Evolutionary conservation across 2,113 vertebrate genomes (phyloP), one percentile per base, ranked within the genome.

Genomic region (Bucco capensis): DNA sequence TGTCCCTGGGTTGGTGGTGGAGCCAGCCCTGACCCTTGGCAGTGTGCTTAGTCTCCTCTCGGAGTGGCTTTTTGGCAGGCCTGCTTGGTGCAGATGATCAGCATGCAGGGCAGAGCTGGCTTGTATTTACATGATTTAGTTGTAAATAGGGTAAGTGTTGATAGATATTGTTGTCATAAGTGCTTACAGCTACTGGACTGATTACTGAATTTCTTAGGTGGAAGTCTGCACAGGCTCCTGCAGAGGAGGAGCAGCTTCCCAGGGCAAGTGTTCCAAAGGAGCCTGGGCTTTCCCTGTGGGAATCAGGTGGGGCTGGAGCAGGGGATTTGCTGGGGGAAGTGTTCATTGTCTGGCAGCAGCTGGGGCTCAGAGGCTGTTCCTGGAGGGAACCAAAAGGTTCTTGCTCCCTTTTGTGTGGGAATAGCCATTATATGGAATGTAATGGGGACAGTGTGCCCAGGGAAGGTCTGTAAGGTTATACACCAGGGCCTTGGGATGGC

Each of bases 111-210:
- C 73, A 79, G 92, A 83, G 72, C 74, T 72, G 86, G 21, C 88
- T 91, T 7, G 60, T 90, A 78, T 93, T 96, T 96, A 89, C 86
- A 82, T 94, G 95, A 79, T 94, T 95, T 94, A 72, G 78, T 86
- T 96, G 90, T 91, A 92, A 96, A 95, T 92, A 62, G 24, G 37
- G 71, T 44, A 77, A 86, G 76, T 53, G 90, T 94, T 91, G 85
- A 94, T 96, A 73, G 73, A 81, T 87, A 92, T 67, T 96, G 96
- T 95, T 95, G 83, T 95, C 95, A 78, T 54, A 89, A 92, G 92
- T 54, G 50, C 79, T 96, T 94, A 77, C 84, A 69, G 90, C 84
- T 90, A 10, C 71, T 64, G 92, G 70, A 77, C 83, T 86, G 82
- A 87, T 85, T 70, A 31, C 64, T 90, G 74, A 24, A 64, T 96